Percentiles rank a stretch among this genome's conserved stretches.
These are phyloP conservation scores for Papilio protenor DNA, from an alignment of 2,888 invertebrate species.

Conservation along the genomic window DNA sequence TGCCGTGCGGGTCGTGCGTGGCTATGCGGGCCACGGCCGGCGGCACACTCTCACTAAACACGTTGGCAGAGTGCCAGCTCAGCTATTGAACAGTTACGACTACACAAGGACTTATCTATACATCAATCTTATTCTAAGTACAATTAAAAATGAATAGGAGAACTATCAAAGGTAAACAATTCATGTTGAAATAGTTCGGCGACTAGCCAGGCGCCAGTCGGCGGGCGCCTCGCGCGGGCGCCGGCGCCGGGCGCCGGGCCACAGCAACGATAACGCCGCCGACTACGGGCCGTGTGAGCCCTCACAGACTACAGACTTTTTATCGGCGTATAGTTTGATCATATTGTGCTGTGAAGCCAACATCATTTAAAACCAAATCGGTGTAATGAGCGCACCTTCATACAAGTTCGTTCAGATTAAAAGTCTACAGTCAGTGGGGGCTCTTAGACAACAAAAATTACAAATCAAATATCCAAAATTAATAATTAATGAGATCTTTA, in stretches of 20 bases:
- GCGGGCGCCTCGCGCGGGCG: no score
- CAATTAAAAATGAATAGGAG: conserved; percentile 33
- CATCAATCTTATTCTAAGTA: conserved; percentile 47
- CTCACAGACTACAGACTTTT: not conserved
- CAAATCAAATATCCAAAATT: conserved; percentile 33
- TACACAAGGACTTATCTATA: conserved; percentile 45
- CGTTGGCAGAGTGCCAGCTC: no score
- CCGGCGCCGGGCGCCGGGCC: not conserved
- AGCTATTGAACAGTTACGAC: conserved; percentile 3
- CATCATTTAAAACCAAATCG: no score
- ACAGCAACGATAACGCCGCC: not conserved
- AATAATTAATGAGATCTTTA: conserved; percentile 66
- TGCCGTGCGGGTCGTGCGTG: no score
- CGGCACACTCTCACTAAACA: no score
- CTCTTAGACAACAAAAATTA: no score
- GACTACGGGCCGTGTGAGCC: not conserved
- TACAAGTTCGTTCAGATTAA: no score
- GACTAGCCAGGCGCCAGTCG: not conserved
- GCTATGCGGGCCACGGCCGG: no score
- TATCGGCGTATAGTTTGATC: not conserved
- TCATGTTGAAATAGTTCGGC: not conserved
- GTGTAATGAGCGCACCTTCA: no score
- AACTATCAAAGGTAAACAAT: conserved; percentile 12
- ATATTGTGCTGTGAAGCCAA: no score
- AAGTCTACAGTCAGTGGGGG: no score